Percentiles rank a stretch among this genome's conserved stretches.
Conservation (phyloP, 2,797 vertebrate species). For the Peromyscus nudipes region DNA sequence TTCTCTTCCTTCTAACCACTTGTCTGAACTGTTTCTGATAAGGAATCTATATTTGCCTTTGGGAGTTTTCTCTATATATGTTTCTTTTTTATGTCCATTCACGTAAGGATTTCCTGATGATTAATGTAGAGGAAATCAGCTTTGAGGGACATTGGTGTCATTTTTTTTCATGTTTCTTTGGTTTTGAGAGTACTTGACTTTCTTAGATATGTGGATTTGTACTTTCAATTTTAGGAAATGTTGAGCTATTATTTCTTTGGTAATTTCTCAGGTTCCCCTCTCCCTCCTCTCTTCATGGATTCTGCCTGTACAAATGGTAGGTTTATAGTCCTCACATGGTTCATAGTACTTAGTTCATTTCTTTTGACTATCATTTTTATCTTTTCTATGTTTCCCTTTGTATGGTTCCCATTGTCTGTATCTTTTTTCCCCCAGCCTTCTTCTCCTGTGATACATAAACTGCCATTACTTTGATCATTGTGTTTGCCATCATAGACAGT, state of each 20-base stretch:
- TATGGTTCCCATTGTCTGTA: not conserved
- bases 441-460: not conserved
- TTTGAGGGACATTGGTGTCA: not conserved
- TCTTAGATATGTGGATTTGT: not conserved
- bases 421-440: not conserved
- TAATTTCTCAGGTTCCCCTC: not conserved
- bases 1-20: not conserved
- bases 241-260: not conserved
- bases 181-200: not conserved
- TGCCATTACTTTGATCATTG: not conserved
- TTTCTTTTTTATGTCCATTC: not conserved
- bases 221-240: not conserved
- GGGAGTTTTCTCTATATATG: not conserved
- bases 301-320: not conserved
- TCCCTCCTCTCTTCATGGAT: not conserved
- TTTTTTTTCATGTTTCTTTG: not conserved
- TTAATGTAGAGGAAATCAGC: not conserved
- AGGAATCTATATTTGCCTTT: not conserved
- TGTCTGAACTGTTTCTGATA: not conserved
- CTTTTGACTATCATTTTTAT: not conserved
- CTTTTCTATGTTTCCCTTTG: not conserved
- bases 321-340: not conserved
- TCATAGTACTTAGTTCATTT: not conserved
- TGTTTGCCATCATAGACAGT: not conserved
- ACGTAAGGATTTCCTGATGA: not conserved